phyloP scores from a whole-genome alignment of 2,888 invertebrate genomes.

The Scaeva pyrastri region DNA sequence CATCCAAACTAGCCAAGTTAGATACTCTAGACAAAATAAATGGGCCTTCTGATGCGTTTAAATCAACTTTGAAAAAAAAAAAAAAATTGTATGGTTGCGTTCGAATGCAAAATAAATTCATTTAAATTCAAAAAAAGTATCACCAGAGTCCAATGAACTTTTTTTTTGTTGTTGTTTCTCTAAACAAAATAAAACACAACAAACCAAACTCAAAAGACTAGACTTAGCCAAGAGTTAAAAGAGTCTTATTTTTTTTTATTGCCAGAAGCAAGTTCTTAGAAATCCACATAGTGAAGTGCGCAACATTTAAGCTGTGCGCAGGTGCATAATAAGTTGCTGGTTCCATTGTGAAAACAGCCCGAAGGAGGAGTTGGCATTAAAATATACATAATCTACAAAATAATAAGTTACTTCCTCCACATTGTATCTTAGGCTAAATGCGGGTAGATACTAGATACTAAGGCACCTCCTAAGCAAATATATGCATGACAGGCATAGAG shows the following conservation, averaged over 20 bases:
- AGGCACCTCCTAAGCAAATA: not conserved
- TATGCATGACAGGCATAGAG: not conserved
- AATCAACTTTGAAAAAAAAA: not conserved
- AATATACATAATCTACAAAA: constrained; percentile 8
- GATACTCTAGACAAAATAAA: constrained; percentile 19
- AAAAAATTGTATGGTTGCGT: constrained; percentile 28
- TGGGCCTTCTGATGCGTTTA: not conserved
- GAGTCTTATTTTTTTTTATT: constrained; percentile 1
- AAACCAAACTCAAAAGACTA: constrained; percentile 7
- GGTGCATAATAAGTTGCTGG: constrained; percentile 46
- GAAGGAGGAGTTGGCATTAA: constrained; percentile 46
- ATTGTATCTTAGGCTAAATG: constrained; percentile 19
- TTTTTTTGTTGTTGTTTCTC: not conserved
- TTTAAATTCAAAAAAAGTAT: constrained; percentile 59
- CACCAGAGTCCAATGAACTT: constrained; percentile 53
- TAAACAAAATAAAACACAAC: constrained; percentile 10
- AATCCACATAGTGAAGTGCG: constrained; percentile 14
- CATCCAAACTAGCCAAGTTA: constrained; percentile 44
- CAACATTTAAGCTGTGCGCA: constrained; percentile 32
- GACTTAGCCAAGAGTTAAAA: constrained; percentile 20
- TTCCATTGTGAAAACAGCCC: constrained; percentile 29
- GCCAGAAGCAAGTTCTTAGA: constrained; percentile 45
- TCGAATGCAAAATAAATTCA: constrained; percentile 38
- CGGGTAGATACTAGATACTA: not conserved
- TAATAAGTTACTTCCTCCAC: constrained; percentile 48